Percentiles rank a stretch among this genome's conserved stretches.
Evolutionary conservation across 2,888 invertebrate genomes (phyloP).

Genomic region (Ophraella communa): DNA sequence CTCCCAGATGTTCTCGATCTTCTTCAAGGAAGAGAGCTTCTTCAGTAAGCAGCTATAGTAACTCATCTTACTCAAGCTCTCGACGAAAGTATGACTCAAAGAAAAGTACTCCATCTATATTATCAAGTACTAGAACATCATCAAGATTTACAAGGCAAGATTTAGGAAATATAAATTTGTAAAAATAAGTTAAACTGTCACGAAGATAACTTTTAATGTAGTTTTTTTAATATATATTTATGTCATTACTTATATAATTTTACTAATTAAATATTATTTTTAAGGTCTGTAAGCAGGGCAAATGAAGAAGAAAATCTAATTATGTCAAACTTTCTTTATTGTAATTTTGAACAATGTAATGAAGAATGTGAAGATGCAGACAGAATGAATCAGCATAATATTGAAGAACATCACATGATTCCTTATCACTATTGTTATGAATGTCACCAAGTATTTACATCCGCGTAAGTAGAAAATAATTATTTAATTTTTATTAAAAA

Average conservation of each 20-base stretch:
- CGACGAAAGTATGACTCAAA: slow-evolving; percentile 7
- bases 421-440: slow-evolving; percentile 28
- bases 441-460: slow-evolving; percentile 29
- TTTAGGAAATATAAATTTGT: too few species aligned
- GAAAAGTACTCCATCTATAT: slow-evolving; percentile 1
- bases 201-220: too few species aligned
- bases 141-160: neutral
- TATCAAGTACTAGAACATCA: neutral
- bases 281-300: slow-evolving; percentile 34
- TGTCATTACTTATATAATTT: too few species aligned
- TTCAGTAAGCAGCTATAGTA: slow-evolving; percentile 2
- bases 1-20: neutral
- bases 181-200: too few species aligned
- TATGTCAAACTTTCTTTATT: slow-evolving; percentile 24
- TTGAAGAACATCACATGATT: slow-evolving; percentile 28
- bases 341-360: slow-evolving; percentile 28
- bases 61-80: neutral
- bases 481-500: too few species aligned
- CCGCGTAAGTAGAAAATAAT: slow-evolving; percentile 26
- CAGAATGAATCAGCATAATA: slow-evolving; percentile 32
- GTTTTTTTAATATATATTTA: too few species aligned
- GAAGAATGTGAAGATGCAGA: slow-evolving; percentile 33
- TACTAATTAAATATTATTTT: too few species aligned
- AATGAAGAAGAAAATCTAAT: slow-evolving; percentile 24
- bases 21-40: neutral